A percentile compares a stretch with the other conserved stretches of the same genome.
phyloP scores from a whole-genome alignment of 2,888 invertebrate genomes.

The Gnatocerus cornutus region DNA sequence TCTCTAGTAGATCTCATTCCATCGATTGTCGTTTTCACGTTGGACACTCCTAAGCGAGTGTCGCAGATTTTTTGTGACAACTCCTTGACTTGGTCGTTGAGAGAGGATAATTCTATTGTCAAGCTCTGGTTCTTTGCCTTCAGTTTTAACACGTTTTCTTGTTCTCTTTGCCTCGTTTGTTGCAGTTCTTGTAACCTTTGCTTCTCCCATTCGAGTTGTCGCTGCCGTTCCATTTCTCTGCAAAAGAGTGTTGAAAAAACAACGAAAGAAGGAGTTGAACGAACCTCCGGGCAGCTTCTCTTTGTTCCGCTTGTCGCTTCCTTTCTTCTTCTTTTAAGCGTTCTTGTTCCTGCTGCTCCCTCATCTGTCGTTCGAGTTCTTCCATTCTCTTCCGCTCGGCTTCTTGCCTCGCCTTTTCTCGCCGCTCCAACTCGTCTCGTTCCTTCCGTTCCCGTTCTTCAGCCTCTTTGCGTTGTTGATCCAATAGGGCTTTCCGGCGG shows the following conservation, averaged over 20 bases:
- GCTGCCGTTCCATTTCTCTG: constrained; percentile 94
- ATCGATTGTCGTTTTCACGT: constrained; percentile 96
- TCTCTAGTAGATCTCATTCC: constrained; percentile 96
- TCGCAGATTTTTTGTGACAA: constrained; percentile 87
- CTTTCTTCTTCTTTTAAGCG: constrained; percentile 84
- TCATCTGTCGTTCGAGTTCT: constrained; percentile 87
- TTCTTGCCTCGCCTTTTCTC: constrained; percentile 85
- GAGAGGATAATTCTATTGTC: constrained; percentile 83
- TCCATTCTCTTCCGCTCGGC: constrained; percentile 87
- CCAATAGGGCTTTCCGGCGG: constrained; percentile 89
- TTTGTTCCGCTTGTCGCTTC: constrained; percentile 84
- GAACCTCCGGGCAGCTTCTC: constrained; percentile 82
- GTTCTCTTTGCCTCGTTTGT: constrained; percentile 88
- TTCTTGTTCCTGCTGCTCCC: constrained; percentile 85
- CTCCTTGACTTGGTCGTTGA: constrained; percentile 79
- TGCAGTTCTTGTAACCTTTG: constrained; percentile 89
- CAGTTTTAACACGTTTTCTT: constrained; percentile 86
- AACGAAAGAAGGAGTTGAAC: not conserved
- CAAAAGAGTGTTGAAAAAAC: constrained; percentile 22
- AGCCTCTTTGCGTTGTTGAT: constrained; percentile 90
- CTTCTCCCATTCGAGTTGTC: constrained; percentile 97
- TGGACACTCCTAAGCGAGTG: constrained; percentile 89
- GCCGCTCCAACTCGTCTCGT: constrained; percentile 90
- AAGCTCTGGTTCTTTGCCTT: constrained; percentile 92
- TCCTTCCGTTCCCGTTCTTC: constrained; percentile 96